These are phyloP conservation scores for Brachionus rotundiformis DNA, from an alignment of 1,140 invertebrate species.

Conservation along the genomic window DNA sequence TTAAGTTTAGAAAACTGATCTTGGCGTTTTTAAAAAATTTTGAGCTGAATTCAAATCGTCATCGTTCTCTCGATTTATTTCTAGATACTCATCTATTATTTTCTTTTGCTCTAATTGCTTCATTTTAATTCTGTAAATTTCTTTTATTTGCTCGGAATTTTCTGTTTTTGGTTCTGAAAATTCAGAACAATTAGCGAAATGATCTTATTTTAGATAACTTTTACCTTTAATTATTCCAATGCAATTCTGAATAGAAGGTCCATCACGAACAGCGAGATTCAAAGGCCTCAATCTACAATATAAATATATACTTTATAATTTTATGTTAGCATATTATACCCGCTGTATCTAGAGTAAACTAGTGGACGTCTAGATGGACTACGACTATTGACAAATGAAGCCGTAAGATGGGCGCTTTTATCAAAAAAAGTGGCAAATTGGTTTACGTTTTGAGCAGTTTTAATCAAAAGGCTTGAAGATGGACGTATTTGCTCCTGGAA, in stretches of 20 bases:
- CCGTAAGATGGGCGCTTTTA: neutral
- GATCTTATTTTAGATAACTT: neutral
- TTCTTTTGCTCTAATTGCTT: constrained; percentile 29
- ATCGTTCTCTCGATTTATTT: neutral
- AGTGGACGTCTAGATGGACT: neutral
- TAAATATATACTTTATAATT: neutral
- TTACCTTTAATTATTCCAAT: constrained; percentile 15
- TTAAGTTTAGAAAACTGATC: neutral
- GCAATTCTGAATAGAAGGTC: neutral
- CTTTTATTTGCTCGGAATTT: constrained; percentile 20
- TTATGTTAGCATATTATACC: neutral
- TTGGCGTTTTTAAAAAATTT: neutral
- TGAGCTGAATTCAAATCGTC: neutral
- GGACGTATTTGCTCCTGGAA: neutral
- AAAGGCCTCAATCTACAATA: neutral
- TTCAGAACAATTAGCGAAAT: neutral
- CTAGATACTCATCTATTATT: neutral
- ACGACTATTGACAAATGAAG: neutral
- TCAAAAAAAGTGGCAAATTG: neutral
- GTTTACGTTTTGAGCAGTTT: constrained; percentile 37
- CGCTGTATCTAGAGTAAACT: constrained; percentile 14
- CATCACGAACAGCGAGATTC: neutral
- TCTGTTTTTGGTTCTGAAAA: constrained; percentile 5
- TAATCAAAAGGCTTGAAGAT: neutral
- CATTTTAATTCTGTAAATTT: constrained; percentile 19